A percentile compares a stretch with the other conserved stretches of the same genome.
phyloP scores from a whole-genome alignment of 2,113 vertebrate genomes.

The Myanophis thanlyinensis region DNA sequence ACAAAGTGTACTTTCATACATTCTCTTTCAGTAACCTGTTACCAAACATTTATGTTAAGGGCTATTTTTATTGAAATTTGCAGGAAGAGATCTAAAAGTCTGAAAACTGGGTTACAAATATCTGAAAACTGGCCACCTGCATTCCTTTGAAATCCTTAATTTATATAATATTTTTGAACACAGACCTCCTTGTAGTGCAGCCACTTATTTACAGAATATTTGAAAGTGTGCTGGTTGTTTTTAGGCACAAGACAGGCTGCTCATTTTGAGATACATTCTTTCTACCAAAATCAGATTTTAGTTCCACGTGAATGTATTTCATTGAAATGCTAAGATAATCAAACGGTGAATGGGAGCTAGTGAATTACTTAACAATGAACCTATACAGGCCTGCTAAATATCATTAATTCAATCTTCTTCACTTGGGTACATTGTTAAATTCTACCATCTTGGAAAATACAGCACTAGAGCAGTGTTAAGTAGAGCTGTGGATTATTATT shows the following conservation, averaged over 20 bases:
- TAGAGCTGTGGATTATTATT: neutral
- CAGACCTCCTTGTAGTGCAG: neutral
- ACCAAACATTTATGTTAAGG: slow-evolving; percentile 7
- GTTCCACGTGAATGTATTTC: neutral
- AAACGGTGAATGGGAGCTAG: neutral
- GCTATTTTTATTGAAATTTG: neutral
- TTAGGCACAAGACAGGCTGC: neutral
- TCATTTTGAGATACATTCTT: slow-evolving; percentile 16
- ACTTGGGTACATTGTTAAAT: neutral
- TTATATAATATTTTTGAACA: slow-evolving; percentile 7
- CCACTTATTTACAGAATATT: neutral
- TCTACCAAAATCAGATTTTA: neutral
- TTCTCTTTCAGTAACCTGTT: slow-evolving; percentile 23
- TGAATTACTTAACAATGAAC: neutral
- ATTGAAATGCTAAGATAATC: neutral
- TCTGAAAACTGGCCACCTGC: neutral
- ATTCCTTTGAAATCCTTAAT: neutral
- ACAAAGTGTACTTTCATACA: neutral
- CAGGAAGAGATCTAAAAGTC: neutral
- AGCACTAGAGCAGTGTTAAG: neutral
- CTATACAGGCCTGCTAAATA: neutral
- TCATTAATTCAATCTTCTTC: neutral
- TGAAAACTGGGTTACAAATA: slow-evolving; percentile 19
- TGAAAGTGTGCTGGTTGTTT: neutral
- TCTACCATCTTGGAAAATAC: neutral